Evolutionary conservation across 2,888 invertebrate genomes (phyloP), one percentile per base, ranked within the genome.

Genomic region (Pseudanteris insignis): DNA sequence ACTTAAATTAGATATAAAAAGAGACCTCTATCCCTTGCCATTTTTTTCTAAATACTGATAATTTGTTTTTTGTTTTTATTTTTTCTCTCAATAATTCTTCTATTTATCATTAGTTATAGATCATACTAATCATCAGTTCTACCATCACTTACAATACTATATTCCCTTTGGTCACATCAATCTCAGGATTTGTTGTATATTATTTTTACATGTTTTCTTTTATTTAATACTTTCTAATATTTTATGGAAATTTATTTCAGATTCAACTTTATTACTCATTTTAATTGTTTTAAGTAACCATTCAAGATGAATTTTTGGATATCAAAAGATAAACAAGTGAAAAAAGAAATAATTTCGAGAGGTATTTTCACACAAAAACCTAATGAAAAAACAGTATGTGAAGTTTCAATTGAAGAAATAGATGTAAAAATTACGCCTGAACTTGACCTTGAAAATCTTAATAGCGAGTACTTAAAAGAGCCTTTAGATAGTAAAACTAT

Each of bases 391-490:
- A 70, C 76, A 0, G 41, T 15, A 7, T 78, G 79, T 30, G 33
- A 65, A 2, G n/a, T 80, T 13, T 1, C 55, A 9, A 64, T 80
- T 8, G 63, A 67, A 12, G 65, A 73, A 11, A 21, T 72, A 43
- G 18, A 46, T 48, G 33, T 43, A 11, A 8, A 2, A 4, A 58
- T 40, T 1, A 24, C 36, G 0, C 57, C 64, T 9, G n/a, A 77
- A 3, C 81, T 67, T 44, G 81, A 83, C 36, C 78, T 77, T 34
- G 66, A 70, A 6, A 65, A 73, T 5, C 83, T 83, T 51, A 77
- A 81, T 36, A 84, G 83, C 0, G 80, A 79, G 10, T 76, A 85
- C 34, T 55, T 78, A 4, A 50, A 67, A 30, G 64, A 48, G 9
- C n/a, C n/a, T n/a, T 21, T 28, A 1, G 7, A 18, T 0, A 54